Conservation (phyloP, 1,140 invertebrate species). For the Kradibia gibbosae region DNA sequence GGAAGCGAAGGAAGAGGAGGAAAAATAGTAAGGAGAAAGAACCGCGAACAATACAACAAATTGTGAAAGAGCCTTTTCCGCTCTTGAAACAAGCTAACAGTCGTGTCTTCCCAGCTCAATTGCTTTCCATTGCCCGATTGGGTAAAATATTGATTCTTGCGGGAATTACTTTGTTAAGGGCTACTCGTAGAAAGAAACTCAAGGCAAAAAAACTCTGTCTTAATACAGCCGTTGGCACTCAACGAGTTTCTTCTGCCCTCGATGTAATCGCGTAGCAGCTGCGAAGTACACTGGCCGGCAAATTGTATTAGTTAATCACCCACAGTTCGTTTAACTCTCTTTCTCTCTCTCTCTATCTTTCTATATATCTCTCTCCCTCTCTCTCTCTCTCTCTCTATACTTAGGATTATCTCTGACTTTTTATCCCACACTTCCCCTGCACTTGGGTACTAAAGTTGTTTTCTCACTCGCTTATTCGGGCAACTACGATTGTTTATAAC, state of each 20-base stretch:
- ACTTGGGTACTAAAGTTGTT: neutral
- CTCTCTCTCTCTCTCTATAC: neutral
- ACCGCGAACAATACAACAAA: conserved; percentile 38
- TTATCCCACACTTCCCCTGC: conserved; percentile 20
- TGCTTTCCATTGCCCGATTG: conserved; percentile 2
- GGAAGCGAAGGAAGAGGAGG: neutral
- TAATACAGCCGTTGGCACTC: conserved; percentile 40
- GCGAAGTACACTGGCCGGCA: neutral
- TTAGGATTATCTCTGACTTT: neutral
- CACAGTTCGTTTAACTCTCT: neutral
- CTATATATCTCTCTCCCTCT: neutral
- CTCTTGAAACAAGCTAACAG: neutral
- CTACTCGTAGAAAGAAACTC: neutral
- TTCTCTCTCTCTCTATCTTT: neutral
- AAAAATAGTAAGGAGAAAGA: no score
- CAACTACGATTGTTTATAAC: conserved; percentile 30
- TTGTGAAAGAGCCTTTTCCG: conserved; percentile 46
- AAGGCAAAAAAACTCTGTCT: conserved; percentile 3
- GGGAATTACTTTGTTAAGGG: neutral
- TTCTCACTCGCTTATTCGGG: neutral
- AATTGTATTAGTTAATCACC: conserved; percentile 38
- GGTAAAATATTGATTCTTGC: neutral
- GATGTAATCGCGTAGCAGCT: conserved; percentile 4
- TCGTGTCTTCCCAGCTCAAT: neutral
- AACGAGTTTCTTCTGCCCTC: neutral